These are phyloP conservation scores for Halcyon leucocephala DNA, from an alignment of 2,797 vertebrate genomes.

Conservation along the genomic window DNA sequence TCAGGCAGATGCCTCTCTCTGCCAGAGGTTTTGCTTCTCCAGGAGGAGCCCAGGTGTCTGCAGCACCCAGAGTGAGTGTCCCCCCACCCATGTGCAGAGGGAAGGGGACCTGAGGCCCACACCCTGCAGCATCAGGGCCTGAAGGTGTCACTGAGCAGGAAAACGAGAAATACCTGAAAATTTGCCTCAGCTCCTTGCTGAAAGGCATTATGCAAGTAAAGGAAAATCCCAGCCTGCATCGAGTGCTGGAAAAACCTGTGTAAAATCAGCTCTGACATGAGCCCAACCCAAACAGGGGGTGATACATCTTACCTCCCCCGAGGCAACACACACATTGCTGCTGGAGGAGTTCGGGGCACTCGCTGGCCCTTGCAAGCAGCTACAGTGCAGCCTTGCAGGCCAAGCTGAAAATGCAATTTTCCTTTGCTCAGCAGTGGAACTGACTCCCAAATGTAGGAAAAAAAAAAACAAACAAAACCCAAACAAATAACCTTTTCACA, in stretches of 20 bases:
- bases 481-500: not conserved
- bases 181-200: not conserved
- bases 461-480: not conserved
- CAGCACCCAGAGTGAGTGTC: rapidly evolving
- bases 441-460: not conserved
- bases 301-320: not conserved
- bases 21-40: not conserved
- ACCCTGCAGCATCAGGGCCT: not conserved
- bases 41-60: not conserved
- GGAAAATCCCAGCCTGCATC: not conserved
- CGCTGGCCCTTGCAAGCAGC: not conserved
- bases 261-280: constrained; percentile 1
- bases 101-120: rapidly evolving
- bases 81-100: not conserved
- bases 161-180: constrained; percentile 68
- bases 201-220: constrained; percentile 13
- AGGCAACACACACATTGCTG: not conserved
- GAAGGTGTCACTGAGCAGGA: not conserved
- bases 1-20: not conserved
- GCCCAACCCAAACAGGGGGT: not conserved
- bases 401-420: not conserved
- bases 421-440: not conserved
- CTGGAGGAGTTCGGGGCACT: not conserved
- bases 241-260: constrained; percentile 15
- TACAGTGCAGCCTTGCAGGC: not conserved